Evolutionary conservation across 2,888 invertebrate species (phyloP).

Genomic region (Blomia tropicalis): DNA sequence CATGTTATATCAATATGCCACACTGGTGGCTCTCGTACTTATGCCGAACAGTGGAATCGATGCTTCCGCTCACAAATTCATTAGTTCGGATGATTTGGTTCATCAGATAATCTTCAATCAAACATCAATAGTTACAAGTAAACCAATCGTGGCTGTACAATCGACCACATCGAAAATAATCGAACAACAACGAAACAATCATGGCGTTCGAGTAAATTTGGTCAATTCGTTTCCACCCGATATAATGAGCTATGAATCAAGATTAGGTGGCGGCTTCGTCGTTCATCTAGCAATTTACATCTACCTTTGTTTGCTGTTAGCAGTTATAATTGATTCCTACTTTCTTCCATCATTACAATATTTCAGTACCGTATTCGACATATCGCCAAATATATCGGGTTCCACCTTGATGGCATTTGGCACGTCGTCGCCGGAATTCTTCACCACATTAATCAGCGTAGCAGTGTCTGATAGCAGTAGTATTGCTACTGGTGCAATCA

Average conservation of each 20-base stretch:
- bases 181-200: not conserved
- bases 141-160: not conserved
- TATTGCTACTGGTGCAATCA: constrained; percentile 2
- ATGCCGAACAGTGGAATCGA: too few relatives aligned
- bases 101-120: constrained; percentile 2
- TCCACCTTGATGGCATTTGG: constrained; percentile 8
- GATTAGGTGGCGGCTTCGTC: not conserved
- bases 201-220: not conserved
- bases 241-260: not conserved
- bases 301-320: constrained; percentile 1
- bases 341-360: constrained; percentile 3
- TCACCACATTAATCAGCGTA: not conserved
- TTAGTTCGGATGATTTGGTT: constrained; percentile 3
- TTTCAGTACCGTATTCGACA: not conserved
- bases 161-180: too few relatives aligned
- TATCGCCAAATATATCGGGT: constrained; percentile 1
- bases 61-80: not conserved
- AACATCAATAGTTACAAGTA: not conserved
- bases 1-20: too few relatives aligned
- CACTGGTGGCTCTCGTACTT: too few relatives aligned
- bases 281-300: not conserved
- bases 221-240: not conserved
- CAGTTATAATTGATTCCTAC: constrained; percentile 9
- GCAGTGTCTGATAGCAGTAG: not conserved
- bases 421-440: constrained; percentile 11